Conservation (phyloP, 23 tunicate species). For the Ciona savignyi region DNA sequence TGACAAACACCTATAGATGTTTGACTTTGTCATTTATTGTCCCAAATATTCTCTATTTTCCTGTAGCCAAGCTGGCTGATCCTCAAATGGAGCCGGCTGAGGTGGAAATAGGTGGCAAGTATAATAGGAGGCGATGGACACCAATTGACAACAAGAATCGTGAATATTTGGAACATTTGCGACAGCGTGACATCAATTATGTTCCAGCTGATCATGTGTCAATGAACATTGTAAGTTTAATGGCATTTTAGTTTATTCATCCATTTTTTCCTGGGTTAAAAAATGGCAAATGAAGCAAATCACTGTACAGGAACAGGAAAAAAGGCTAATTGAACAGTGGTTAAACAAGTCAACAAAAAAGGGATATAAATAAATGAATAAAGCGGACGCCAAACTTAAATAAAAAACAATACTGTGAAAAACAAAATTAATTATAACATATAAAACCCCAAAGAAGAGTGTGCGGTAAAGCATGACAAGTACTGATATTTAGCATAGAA, state of each 20-base stretch:
- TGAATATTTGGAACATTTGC: constrained; percentile 5
- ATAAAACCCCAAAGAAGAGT: background rate
- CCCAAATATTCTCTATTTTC: background rate
- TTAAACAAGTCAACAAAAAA: too few species aligned
- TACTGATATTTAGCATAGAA: too few species aligned
- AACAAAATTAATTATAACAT: too few species aligned
- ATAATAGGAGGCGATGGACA: constrained; percentile 22
- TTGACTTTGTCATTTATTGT: background rate
- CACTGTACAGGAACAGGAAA: too few species aligned
- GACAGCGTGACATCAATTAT: constrained; percentile 2
- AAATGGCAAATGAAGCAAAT: too few species aligned
- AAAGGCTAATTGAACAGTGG: too few species aligned
- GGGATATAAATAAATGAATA: background rate
- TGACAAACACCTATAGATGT: too few species aligned
- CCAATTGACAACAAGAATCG: constrained; percentile 37
- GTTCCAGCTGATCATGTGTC: constrained; percentile 35
- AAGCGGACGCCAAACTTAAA: background rate
- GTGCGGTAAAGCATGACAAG: too few species aligned
- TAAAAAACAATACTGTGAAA: too few species aligned
- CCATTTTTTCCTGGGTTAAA: too few species aligned
- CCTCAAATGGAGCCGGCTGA: background rate
- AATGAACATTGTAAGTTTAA: constrained; percentile 27
- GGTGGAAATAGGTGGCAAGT: background rate
- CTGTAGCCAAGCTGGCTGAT: background rate
- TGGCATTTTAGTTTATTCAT: background rate